These are phyloP conservation scores for Hephaestus fuliginosus DNA, from an alignment of 2,797 vertebrate species.

Conservation along the genomic window DNA sequence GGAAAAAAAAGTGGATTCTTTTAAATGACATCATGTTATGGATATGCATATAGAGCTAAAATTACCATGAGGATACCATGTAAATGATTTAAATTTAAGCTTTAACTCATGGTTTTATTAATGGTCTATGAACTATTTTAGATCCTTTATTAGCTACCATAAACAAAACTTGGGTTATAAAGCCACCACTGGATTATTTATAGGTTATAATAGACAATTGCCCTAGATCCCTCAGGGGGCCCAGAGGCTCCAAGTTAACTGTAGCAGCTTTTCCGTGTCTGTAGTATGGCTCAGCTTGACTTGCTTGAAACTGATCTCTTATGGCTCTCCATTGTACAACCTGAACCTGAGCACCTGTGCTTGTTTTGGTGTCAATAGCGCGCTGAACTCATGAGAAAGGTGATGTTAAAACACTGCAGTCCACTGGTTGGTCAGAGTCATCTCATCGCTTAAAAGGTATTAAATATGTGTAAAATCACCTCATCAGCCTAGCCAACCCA, in stretches of 20 bases:
- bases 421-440: no score
- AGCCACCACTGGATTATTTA: background rate
- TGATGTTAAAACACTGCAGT: no score
- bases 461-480: no score
- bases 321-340: no score
- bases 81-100: background rate
- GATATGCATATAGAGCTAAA: background rate
- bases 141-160: background rate
- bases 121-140: background rate
- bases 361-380: no score
- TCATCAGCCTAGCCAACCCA: no score
- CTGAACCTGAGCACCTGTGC: no score
- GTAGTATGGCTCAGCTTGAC: no score
- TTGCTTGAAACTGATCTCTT: no score
- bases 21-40: background rate
- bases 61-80: background rate
- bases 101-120: background rate
- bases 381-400: no score
- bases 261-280: no score
- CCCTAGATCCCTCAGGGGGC: background rate
- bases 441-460: no score
- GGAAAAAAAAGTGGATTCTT: background rate
- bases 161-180: background rate
- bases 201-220: background rate
- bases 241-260: background rate